Evolutionary conservation across 2,888 invertebrate genomes (phyloP), one percentile per base, ranked within the genome.

Genomic region (Thymelicus sylvestris): DNA sequence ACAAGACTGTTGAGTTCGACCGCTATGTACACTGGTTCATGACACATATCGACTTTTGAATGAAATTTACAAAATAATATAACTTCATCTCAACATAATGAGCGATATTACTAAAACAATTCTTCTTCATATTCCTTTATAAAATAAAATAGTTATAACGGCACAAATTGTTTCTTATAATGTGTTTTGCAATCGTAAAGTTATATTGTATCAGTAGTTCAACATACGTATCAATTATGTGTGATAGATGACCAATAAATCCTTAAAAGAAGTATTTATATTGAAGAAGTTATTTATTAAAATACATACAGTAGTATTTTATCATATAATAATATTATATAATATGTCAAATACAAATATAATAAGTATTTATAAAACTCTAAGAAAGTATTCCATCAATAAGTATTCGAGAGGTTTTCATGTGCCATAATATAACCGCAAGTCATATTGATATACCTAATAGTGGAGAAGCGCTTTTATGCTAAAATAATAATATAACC

Each of bases 211-310:
- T 69, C 38, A 48, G 57, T 64, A 64, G 57, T 64, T 64, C 80
- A 72, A 85, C 83, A 84, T 87, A 87, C 89, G 88, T 90, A 87
- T 88, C 83, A 83, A 84, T 86, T 86, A 84, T 84, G 87, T 89
- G 90, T 91, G 89, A 90, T 91, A 91, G 90, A 86, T 86, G 90
- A 92, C 91, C 90, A 91, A 89, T 85, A 86, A 83, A 62, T 59
- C 50, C 55, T 15, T 61, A 55, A 81, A 31, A 48, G 50, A 64
- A 8, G 12, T 52, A 64, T 64, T 52, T 52, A 15, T 63, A 63
- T 63, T 8, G 13, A 50, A 50, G 4, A 52, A 52, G 6, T 47
- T 19, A 52, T 57, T 13, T 57, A 57, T 2, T 57, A 57, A 57
- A 57, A 31, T 31, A 57, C 24, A 31, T 57, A 57, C 31, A 31